Evolutionary conservation across 2,888 invertebrate genomes (phyloP).

Genomic region (Ormia ochracea): DNA sequence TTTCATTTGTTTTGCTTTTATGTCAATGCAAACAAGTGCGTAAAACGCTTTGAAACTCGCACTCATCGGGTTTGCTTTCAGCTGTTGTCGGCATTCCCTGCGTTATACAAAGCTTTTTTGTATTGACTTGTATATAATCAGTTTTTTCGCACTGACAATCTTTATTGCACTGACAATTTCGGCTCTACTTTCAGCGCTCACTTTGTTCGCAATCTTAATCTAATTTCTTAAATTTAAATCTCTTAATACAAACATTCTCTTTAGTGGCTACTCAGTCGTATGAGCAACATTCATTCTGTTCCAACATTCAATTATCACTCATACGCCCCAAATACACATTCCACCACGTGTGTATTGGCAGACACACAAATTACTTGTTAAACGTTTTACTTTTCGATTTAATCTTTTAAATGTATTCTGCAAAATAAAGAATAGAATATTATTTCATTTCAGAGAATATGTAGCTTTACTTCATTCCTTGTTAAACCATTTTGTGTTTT

Average conservation of each 20-base stretch:
- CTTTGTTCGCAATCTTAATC: too few relatives aligned
- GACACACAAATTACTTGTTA: too few relatives aligned
- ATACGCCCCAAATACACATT: background rate
- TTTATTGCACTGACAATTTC: too few relatives aligned
- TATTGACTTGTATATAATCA: too few relatives aligned
- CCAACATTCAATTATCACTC: background rate
- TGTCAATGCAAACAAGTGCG: too few relatives aligned
- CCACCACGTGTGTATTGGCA: background rate
- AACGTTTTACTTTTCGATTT: background rate
- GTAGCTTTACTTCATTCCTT: background rate
- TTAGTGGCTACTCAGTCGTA: background rate
- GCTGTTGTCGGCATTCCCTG: too few relatives aligned
- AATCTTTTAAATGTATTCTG: background rate
- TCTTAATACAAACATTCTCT: background rate
- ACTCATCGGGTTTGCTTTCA: too few relatives aligned
- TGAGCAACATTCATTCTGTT: background rate
- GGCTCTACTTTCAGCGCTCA: too few relatives aligned
- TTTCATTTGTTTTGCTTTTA: too few relatives aligned
- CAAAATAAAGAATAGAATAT: background rate
- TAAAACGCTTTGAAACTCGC: too few relatives aligned
- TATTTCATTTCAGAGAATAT: background rate
- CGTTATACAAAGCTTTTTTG: too few relatives aligned
- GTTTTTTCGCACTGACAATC: too few relatives aligned
- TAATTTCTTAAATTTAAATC: background rate
- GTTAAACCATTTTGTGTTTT: conserved; percentile 10